These are phyloP conservation scores for Folsomia manolachei DNA, from an alignment of 2,888 invertebrate genomes.

Conservation along the genomic window DNA sequence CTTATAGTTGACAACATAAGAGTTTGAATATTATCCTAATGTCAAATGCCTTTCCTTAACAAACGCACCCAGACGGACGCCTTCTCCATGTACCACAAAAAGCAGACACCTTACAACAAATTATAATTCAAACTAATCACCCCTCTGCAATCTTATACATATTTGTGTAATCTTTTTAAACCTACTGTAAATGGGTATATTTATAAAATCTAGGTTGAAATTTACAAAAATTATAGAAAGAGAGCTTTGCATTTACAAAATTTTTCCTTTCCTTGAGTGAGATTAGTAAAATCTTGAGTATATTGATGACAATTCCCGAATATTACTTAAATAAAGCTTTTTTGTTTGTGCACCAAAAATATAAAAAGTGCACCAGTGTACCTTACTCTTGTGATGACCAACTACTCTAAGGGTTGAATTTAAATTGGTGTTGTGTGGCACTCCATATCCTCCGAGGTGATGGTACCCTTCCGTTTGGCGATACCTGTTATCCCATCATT, in stretches of 20 bases:
- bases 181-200: background rate
- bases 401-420: conserved; percentile 13
- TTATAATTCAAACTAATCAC: no score
- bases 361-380: background rate
- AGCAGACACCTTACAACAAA: no score
- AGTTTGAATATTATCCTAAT: background rate
- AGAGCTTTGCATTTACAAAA: background rate
- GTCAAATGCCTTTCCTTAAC: background rate
- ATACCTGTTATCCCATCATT: conserved; percentile 16
- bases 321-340: background rate
- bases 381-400: background rate
- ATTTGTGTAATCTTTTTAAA: no score
- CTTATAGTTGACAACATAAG: background rate
- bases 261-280: background rate
- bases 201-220: background rate
- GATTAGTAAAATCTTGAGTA: background rate
- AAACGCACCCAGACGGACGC: no score
- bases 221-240: background rate
- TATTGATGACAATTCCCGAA: background rate
- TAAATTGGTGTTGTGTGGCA: conserved; percentile 50
- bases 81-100: no score
- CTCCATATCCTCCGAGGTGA: conserved; percentile 48
- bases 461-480: conserved; percentile 23
- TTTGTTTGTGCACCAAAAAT: background rate
- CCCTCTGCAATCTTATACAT: no score